phyloP scores from a whole-genome alignment of 1,140 invertebrate species.

The Mamestra configurata region DNA sequence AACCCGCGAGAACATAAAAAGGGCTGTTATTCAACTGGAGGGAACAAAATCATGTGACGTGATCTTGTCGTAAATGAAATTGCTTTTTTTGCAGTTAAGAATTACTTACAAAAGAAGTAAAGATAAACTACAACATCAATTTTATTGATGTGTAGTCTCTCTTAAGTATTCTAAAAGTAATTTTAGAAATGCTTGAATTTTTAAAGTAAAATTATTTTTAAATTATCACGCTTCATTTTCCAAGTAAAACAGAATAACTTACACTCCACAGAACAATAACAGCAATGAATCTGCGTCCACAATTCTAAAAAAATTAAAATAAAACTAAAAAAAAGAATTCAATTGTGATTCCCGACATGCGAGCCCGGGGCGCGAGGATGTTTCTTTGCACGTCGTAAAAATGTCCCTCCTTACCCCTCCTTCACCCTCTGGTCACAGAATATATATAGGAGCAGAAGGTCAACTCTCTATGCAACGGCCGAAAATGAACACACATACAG shows the following conservation, averaged over 20 bases:
- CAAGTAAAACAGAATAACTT: conserved; percentile 6
- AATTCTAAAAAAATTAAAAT: conserved; percentile 47
- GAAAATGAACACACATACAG: no score
- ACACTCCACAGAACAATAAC: conserved; percentile 21
- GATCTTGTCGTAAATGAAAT: conserved; percentile 29
- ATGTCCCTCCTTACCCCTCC: conserved; percentile 29
- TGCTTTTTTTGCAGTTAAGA: neutral
- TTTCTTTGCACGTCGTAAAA: conserved; percentile 52
- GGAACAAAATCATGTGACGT: conserved; percentile 18
- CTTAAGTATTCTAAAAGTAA: no score
- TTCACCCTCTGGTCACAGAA: neutral
- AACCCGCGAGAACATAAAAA: conserved; percentile 29
- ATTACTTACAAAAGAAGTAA: no score
- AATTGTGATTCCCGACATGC: conserved; percentile 55
- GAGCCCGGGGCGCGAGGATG: conserved; percentile 39
- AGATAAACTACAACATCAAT: no score
- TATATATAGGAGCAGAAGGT: neutral
- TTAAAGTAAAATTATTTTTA: no score
- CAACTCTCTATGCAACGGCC: no score
- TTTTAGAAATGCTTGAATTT: no score
- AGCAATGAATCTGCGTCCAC: conserved; percentile 11
- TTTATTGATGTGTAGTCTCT: no score
- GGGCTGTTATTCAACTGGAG: conserved; percentile 20
- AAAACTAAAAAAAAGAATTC: conserved; percentile 51
- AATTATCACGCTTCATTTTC: neutral